Conservation (phyloP, 2,797 vertebrate genomes). For the Rhabdophis nuchalis region DNA sequence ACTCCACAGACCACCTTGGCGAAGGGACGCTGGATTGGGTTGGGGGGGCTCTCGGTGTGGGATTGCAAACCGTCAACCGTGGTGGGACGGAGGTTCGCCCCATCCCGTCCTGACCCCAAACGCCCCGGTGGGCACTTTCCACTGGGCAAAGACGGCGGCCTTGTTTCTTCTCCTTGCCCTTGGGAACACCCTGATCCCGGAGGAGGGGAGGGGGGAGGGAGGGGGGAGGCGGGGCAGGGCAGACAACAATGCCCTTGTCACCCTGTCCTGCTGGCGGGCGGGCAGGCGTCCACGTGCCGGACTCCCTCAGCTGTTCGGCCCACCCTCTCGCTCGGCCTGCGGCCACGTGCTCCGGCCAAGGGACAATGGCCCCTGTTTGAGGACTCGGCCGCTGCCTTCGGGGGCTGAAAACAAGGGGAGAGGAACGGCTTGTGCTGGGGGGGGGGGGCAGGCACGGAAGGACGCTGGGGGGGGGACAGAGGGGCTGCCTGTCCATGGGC, state of each 20-base stretch:
- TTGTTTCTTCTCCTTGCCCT: background rate
- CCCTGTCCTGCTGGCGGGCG: background rate
- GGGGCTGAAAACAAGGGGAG: background rate
- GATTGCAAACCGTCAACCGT: background rate
- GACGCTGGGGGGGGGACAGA: background rate
- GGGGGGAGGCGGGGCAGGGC: background rate
- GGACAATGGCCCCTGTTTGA: background rate
- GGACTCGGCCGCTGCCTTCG: background rate
- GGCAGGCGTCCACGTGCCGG: background rate
- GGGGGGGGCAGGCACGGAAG: background rate
- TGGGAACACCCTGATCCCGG: background rate
- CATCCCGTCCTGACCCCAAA: background rate
- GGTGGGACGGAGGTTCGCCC: background rate
- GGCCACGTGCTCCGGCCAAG: background rate
- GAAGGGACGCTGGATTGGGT: fast-evolving
- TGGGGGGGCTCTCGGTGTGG: background rate
- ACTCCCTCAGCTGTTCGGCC: background rate
- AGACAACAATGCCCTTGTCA: background rate
- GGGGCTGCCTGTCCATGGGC: too few relatives aligned
- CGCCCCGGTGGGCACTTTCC: background rate
- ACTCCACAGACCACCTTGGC: background rate
- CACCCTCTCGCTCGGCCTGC: background rate
- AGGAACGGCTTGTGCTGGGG: too few relatives aligned
- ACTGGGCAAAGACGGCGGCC: background rate
- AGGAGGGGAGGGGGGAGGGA: background rate